Evolutionary conservation across 30 jellyfish, hydroid and myxozoan genomes (phyloP), one percentile per base, ranked within the genome.

Genomic region (Phacellophora camtschatica): DNA sequence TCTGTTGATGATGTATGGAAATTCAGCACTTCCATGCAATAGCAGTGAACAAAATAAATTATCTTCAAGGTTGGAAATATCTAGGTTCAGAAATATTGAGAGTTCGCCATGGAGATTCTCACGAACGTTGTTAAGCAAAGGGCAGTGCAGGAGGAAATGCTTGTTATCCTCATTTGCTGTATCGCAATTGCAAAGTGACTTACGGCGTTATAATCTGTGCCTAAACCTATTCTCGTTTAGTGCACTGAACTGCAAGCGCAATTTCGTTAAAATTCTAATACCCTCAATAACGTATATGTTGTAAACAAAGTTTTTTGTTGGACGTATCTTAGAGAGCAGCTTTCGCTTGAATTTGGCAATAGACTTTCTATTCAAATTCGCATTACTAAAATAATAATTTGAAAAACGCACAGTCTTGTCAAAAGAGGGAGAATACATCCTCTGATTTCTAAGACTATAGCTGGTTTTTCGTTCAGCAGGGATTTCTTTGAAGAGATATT

Each of bases 71-170:
- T 29, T 71, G 46, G 45, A 24, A 48, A 71, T 11, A 49, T 71
- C 85, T 27, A 71, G 74, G 71, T 48, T 28, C 23, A 71, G 85
- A 71, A 71, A 12, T 71, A 23, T 36, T 53, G 85, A 71, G 74
- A 71, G 71, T 49, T 71, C 74, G 31, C 71, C 74, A 71, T 35
- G 74, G 74, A 71, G 85, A 42, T 71, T 42, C 30, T 16, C 41
- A 20, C 83, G 83, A 69, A 30, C 8, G 54, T 71, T 30, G 25
- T 22, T 42, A 27, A 42, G 49, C 83, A 39, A 3, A 19, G 83
- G 83, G 68, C 83, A 68, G 72, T 68, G 83, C 72, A 68, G 83
- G 83, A 39, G 83, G 83, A 37, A 68, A 39, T 68, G 83, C 72
- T 68, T 32, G 72, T 39, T 68, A 7, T 39, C 83, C 37, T 68